A percentile compares a stretch with the other conserved stretches of the same genome.
These are phyloP conservation scores for Anoncus sp. DNA, from an alignment of 2,888 invertebrate species.

Conservation along the genomic window DNA sequence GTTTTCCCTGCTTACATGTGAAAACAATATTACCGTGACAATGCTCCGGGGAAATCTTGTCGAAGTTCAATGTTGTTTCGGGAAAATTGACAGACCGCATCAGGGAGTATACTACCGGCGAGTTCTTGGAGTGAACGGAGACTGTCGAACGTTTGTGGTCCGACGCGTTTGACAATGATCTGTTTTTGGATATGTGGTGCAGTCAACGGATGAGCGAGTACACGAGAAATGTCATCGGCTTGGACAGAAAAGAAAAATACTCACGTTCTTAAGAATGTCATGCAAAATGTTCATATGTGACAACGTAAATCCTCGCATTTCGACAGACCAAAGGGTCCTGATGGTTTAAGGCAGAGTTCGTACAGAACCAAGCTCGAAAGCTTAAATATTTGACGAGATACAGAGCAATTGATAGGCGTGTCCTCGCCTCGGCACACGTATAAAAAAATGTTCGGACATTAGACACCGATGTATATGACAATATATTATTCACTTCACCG, in stretches of 20 bases:
- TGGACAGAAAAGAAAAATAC: not conserved
- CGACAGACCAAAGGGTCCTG: constrained; percentile 5
- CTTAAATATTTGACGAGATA: constrained; percentile 46
- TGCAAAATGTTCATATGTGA: not conserved
- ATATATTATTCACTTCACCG: constrained; percentile 55
- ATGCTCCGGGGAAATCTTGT: constrained; percentile 70
- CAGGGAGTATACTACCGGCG: not conserved
- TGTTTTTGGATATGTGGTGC: constrained; percentile 23
- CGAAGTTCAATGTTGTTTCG: constrained; percentile 63
- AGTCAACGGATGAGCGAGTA: constrained; percentile 8
- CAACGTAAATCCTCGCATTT: constrained; percentile 35
- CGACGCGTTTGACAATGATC: constrained; percentile 44
- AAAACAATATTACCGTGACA: constrained; percentile 69
- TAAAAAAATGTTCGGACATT: constrained; percentile 49
- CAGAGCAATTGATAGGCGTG: not conserved
- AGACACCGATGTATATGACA: constrained; percentile 39
- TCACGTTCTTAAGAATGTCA: not conserved
- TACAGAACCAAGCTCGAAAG: constrained; percentile 3
- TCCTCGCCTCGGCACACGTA: constrained; percentile 7
- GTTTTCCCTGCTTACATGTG: constrained; percentile 66
- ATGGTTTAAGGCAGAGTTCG: constrained; percentile 12
- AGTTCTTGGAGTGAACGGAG: constrained; percentile 26
- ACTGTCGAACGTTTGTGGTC: constrained; percentile 31
- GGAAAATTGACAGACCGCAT: constrained; percentile 55
- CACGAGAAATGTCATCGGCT: constrained; percentile 9